Conservation (phyloP, 2,888 invertebrate species). For the Pantelozetes paolii region DNA sequence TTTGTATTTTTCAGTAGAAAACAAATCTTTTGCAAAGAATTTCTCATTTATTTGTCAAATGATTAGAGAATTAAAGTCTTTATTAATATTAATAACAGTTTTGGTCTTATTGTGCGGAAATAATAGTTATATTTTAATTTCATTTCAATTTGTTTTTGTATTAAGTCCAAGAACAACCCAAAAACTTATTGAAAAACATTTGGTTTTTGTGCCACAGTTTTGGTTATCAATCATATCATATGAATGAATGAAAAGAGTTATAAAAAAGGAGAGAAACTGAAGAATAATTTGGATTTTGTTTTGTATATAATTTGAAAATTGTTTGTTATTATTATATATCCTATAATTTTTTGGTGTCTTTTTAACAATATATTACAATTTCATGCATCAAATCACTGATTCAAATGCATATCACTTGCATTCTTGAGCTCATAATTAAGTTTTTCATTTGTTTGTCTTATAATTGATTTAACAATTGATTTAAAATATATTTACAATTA, state of each 20-base stretch:
- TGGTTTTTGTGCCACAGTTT: neutral
- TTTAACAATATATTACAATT: neutral
- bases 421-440: neutral
- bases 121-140: neutral
- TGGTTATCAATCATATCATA: neutral
- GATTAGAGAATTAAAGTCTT: neutral
- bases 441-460: neutral
- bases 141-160: too few species aligned
- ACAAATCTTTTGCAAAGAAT: neutral
- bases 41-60: neutral
- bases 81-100: neutral
- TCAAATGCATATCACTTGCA: conserved; percentile 2
- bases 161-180: neutral
- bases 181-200: neutral
- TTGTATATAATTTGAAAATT: neutral
- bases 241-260: too few species aligned
- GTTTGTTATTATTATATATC: too few species aligned
- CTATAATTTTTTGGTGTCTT: neutral
- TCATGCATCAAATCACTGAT: neutral
- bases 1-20: neutral
- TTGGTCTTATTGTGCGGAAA: neutral
- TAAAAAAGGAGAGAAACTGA: neutral
- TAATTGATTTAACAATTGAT: neutral
- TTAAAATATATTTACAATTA: neutral
- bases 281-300: neutral